Conservation (phyloP, 2,888 invertebrate genomes). For the Rhagium mordax region DNA sequence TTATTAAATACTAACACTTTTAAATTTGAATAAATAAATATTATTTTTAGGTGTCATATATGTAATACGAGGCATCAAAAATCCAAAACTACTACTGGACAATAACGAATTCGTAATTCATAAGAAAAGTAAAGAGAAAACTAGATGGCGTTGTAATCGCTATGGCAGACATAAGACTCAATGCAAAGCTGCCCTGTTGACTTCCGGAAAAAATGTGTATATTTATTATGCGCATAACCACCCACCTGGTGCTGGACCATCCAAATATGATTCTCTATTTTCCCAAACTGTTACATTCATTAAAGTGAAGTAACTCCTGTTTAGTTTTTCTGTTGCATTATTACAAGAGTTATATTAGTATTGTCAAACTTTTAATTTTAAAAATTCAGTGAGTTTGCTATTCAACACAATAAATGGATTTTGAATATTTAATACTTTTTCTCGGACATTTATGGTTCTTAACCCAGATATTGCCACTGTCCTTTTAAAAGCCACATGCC, state of each 20-base stretch:
- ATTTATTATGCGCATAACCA: slow-evolving; percentile 16
- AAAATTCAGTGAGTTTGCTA: too few species aligned
- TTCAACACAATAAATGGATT: too few species aligned
- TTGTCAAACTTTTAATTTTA: too few species aligned
- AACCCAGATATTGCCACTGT: too few species aligned
- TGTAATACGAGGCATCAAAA: slow-evolving; percentile 43
- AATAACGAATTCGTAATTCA: slow-evolving; percentile 49
- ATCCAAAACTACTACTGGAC: slow-evolving; percentile 53
- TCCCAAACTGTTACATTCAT: slow-evolving; percentile 8
- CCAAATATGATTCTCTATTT: slow-evolving; percentile 8
- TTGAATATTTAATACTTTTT: too few species aligned
- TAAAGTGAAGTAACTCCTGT: neutral
- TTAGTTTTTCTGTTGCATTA: neutral
- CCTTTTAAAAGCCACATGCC: too few species aligned
- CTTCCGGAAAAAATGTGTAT: slow-evolving; percentile 10
- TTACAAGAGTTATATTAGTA: too few species aligned
- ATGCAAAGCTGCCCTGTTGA: slow-evolving; percentile 17
- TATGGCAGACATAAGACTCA: slow-evolving; percentile 1
- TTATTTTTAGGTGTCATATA: slow-evolving; percentile 43
- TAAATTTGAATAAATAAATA: too few species aligned
- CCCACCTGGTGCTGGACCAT: neutral
- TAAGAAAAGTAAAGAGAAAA: slow-evolving; percentile 37
- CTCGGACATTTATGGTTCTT: too few species aligned
- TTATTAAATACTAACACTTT: too few species aligned
- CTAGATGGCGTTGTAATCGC: slow-evolving; percentile 52